Evolutionary conservation across 2,113 vertebrate species (phyloP), one percentile per base, ranked within the genome.

Genomic region (Bambusicola thoracicus): DNA sequence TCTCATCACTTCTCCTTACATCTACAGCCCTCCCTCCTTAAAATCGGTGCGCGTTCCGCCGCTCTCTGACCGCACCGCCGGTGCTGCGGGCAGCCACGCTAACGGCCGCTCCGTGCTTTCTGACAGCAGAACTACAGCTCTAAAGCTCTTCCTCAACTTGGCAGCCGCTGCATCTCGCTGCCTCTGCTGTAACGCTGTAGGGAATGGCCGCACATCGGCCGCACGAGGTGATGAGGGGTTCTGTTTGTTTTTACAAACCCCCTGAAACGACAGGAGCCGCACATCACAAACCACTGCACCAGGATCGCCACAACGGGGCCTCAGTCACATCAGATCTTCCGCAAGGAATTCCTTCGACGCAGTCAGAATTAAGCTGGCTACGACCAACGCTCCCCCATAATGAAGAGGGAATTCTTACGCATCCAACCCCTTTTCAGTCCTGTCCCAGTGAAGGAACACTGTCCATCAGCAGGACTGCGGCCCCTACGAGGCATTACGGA

Each of bases 11-110:
- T n/a, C 5, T 3, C 51, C 44, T 48, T 3, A 75, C 17, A 27
- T 4, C n/a, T 34, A 11, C 22, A 43, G 16, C 13, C 3, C 7
- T 4, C 18, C 65, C 43, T 11, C 48, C 44, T 72, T 38, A 56
- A 25, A 43, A 34, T 8, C 25, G 8, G 66, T 27, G 12, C 20
- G 29, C 15, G 4, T 44, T 34, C 53, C 27, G 5, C 29, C 12
- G 16, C 3, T 48, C 9, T 1, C 24, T 18, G 62, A 16, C 27
- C 51, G 4, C 73, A 10, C 2, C 0, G 46, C 56, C 30, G 2
- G 36, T 16, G 55, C 43, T 10, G 34, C 13, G 1, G 63, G 72
- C 68, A 59, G 70, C 13, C 48, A 25, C 4, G 48, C 48, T 49
- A 49, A 13, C 22, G 6, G 48, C 48, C 48, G 22, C 48, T 49